Percentiles rank a stretch among this genome's conserved stretches.
phyloP scores from a whole-genome alignment of 2,888 invertebrate species.

The Nomada ferruginata region DNA sequence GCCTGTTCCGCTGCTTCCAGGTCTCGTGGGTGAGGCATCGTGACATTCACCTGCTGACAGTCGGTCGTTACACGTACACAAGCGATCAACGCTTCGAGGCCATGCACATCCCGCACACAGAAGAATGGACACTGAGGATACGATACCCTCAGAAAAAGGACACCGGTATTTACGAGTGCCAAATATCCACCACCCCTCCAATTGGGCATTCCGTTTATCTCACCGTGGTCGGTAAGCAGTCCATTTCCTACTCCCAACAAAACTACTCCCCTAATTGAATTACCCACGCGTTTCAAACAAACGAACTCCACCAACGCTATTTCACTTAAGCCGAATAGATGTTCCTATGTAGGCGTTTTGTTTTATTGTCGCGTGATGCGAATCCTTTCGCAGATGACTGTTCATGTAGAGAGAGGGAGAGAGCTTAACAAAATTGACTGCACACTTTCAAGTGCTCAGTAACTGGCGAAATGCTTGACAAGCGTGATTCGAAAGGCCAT shows the following conservation, averaged over 20 bases:
- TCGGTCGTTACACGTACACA: slow-evolving; percentile 91
- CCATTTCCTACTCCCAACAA: background rate
- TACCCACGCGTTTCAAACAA: background rate
- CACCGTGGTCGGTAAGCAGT: slow-evolving; percentile 91
- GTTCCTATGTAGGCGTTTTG: background rate
- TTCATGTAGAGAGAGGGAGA: too few relatives aligned
- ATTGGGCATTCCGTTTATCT: slow-evolving; percentile 92
- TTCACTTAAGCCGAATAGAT: background rate
- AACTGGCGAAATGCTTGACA: too few relatives aligned
- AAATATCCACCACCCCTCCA: slow-evolving; percentile 95
- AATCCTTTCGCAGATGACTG: background rate
- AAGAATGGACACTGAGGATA: slow-evolving; percentile 93
- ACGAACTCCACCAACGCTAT: background rate
- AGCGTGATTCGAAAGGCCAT: too few relatives aligned
- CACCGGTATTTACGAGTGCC: slow-evolving; percentile 94
- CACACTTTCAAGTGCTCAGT: too few relatives aligned
- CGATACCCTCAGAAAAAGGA: slow-evolving; percentile 90
- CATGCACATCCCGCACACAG: slow-evolving; percentile 92
- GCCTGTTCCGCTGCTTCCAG: slow-evolving; percentile 80
- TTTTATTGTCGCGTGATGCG: background rate
- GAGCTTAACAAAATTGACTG: too few relatives aligned
- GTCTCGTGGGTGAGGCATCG: slow-evolving; percentile 91
- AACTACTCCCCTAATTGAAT: slow-evolving; percentile 4
- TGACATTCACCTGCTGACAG: slow-evolving; percentile 90
- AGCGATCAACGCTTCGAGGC: slow-evolving; percentile 94